Evolutionary conservation across 2,797 vertebrate genomes (phyloP), one percentile per base, ranked within the genome.

Genomic region (Myotis vivesi): DNA sequence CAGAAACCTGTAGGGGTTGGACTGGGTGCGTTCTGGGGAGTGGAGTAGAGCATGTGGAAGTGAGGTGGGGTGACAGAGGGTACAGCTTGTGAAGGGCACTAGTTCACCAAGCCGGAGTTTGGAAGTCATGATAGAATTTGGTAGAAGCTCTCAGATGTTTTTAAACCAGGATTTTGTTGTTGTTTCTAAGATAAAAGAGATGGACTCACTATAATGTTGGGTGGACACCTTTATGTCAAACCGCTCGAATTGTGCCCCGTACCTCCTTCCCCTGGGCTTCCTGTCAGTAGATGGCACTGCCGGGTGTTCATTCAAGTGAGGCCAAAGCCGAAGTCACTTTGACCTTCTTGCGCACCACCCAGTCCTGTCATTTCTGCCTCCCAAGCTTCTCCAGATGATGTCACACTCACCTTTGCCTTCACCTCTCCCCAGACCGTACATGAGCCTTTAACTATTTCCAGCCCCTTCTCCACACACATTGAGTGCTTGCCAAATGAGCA

Each of bases 401-500:
- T 28, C 30, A 33, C 9, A 22, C 22, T n/a, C 30, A 46, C 10
- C 10, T 8, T 20, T 6, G 5, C 73, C 23, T 30, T 73, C 64
- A 8, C 38, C 51, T 46, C 23, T 19, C 44, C 8, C 9, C 9
- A 6, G 33, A 41, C 36, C 5, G 1, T 16, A n/a, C 41, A 30
- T 4, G 23, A 59, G 19, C 41, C 57, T n/a, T n/a, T 33, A 17
- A 3, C 53, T 51, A 11, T 72, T 22, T 79, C 33, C 19, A 13
- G 8, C 25, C 20, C 36, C 20, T 16, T n/a, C 28, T 15, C 53
- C 33, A 64, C 13, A 25, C 15, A 66, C 15, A 33, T 33, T 19
- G 0, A 22, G 46, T 0, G 5, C 36, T n/a, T 25, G 64, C 36
- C 22, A 53, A 75, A n/a, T 0, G 9, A 51, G 15, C 7, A 5